phyloP scores from a whole-genome alignment of 2,113 vertebrate species.

The Glareola pratincola region DNA sequence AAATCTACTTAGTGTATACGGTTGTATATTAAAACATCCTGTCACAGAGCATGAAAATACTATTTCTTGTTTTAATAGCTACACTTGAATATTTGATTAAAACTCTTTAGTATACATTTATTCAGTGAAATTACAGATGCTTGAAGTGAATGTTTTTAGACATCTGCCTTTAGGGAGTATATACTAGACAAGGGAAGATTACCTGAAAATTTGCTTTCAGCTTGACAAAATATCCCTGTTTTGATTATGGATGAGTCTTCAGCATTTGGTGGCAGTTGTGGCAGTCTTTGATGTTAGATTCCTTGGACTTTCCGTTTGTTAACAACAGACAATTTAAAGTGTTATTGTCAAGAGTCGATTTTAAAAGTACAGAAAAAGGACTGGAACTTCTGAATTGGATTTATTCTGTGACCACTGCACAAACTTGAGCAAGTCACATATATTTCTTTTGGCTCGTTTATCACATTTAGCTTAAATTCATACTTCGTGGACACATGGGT shows the following conservation, averaged over 20 bases:
- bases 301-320: neutral
- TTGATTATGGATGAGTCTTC: neutral
- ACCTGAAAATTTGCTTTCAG: neutral
- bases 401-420: neutral
- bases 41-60: neutral
- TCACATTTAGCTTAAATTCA: neutral
- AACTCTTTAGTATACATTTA: neutral
- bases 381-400: neutral
- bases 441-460: neutral
- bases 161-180: neutral
- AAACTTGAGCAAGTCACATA: neutral
- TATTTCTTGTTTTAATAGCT: neutral
- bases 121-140: neutral
- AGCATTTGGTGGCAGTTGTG: accelerated
- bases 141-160: neutral
- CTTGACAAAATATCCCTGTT: neutral
- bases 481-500: neutral
- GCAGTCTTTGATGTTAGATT: neutral
- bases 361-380: neutral
- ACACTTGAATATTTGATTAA: neutral
- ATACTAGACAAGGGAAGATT: neutral
- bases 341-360: neutral
- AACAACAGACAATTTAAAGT: neutral
- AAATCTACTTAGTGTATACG: neutral
- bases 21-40: neutral